Conservation (phyloP, 2,888 invertebrate species). For the Epirrhoe tristata region DNA sequence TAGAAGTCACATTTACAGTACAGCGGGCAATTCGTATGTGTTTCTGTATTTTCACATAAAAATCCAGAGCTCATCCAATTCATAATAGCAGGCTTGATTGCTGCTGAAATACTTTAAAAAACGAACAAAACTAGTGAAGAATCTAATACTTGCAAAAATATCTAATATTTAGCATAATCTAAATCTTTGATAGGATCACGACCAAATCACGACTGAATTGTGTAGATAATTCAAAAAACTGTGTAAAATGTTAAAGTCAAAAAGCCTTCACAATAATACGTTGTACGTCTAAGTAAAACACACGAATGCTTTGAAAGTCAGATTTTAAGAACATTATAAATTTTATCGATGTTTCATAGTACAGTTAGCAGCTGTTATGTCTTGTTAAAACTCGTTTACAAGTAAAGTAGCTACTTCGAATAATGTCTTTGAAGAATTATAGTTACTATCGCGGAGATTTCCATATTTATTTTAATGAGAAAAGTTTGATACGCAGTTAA, state of each 20-base stretch:
- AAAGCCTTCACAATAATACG: too few relatives aligned
- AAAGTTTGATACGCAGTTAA: conserved; percentile 13
- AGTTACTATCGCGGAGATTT: conserved; percentile 5
- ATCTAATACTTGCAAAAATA: too few relatives aligned
- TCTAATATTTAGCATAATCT: too few relatives aligned
- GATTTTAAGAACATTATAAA: neutral
- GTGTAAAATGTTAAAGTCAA: too few relatives aligned
- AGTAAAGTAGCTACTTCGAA: conserved; percentile 6
- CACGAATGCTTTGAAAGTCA: too few relatives aligned
- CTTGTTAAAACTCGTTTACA: conserved; percentile 2
- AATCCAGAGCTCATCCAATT: conserved; percentile 21
- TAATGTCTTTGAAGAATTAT: conserved; percentile 9
- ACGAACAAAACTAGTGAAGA: too few relatives aligned
- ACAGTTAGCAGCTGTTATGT: conserved; percentile 2
- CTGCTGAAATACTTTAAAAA: too few relatives aligned
- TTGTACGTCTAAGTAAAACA: too few relatives aligned
- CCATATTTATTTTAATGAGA: conserved; percentile 25
- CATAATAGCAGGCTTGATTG: neutral
- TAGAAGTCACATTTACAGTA: neutral
- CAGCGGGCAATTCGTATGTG: conserved; percentile 22
- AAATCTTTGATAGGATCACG: too few relatives aligned
- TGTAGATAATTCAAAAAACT: too few relatives aligned
- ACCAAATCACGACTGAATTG: too few relatives aligned
- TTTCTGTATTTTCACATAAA: conserved; percentile 13
- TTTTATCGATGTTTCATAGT: neutral